phyloP scores from a whole-genome alignment of 2,797 vertebrate genomes.

The Arrhamphus sclerolepis region DNA sequence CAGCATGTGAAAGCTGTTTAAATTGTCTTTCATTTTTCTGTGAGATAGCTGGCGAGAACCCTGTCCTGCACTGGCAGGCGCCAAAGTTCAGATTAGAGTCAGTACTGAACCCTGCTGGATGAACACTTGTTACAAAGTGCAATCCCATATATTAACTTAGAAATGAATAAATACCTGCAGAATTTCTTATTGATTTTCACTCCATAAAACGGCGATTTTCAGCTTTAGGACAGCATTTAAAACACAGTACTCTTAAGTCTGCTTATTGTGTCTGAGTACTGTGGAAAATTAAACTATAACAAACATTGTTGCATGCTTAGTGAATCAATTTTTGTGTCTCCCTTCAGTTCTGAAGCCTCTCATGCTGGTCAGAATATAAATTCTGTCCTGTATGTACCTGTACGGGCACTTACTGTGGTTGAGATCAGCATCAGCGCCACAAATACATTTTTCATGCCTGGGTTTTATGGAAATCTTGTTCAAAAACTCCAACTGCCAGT shows the following conservation, averaged over 20 bases:
- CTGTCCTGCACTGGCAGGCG: not conserved
- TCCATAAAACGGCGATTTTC: not conserved
- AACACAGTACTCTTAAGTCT: not conserved
- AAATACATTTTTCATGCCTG: too few species aligned
- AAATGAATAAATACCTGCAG: not conserved
- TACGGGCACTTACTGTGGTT: too few species aligned
- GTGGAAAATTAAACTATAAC: too few species aligned
- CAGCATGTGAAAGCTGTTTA: not conserved
- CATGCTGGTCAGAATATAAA: too few species aligned
- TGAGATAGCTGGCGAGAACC: too few species aligned
- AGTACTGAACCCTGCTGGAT: constrained; percentile 17
- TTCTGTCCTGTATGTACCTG: too few species aligned
- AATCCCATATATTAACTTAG: not conserved
- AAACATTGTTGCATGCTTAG: too few species aligned
- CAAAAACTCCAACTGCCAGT: constrained; percentile 6
- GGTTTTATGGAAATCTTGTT: too few species aligned
- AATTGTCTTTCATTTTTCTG: not conserved
- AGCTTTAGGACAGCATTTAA: not conserved
- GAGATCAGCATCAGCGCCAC: accelerated
- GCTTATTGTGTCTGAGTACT: too few species aligned
- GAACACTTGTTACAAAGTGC: not conserved
- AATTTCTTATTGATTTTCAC: not conserved
- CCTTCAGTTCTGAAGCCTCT: too few species aligned
- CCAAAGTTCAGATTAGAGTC: not conserved
- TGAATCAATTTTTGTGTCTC: too few species aligned